Conservation (phyloP, 2,113 vertebrate genomes). For the Coregonus clupeaformis region DNA sequence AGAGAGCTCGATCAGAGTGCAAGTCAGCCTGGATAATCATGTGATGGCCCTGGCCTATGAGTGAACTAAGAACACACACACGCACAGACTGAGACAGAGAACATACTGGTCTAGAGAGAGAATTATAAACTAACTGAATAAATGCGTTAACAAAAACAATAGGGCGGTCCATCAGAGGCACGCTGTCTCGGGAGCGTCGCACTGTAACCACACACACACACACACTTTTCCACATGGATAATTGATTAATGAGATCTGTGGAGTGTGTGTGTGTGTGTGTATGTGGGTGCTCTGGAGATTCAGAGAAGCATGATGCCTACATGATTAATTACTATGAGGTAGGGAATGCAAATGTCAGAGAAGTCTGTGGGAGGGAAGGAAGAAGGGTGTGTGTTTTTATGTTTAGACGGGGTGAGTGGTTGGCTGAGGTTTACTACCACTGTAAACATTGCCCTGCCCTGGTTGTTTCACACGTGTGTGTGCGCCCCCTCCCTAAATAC, state of each 20-base stretch:
- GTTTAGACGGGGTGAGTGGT: conserved; percentile 37
- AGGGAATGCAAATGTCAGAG: background rate
- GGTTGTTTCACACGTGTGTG: background rate
- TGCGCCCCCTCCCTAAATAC: background rate
- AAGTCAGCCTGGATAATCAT: no score
- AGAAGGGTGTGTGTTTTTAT: conserved; percentile 31
- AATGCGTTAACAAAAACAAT: no score
- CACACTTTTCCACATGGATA: conserved; percentile 13
- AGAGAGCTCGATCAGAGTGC: no score
- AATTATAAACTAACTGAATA: no score
- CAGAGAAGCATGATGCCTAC: conserved; percentile 10
- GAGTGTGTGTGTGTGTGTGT: no score
- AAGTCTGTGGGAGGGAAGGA: background rate
- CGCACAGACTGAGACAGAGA: no score
- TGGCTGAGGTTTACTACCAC: conserved; percentile 51
- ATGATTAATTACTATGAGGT: background rate
- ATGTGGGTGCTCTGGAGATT: background rate
- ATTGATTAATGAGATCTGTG: conserved; percentile 16
- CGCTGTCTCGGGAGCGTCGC: no score
- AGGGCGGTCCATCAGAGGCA: no score
- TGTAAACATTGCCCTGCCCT: conserved; percentile 29
- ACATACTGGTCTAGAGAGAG: no score
- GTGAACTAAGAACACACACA: no score
- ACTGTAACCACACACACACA: no score
- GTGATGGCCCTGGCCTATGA: no score